phyloP scores from a whole-genome alignment of 2,113 vertebrate genomes.

The Antechinus flavipes region DNA sequence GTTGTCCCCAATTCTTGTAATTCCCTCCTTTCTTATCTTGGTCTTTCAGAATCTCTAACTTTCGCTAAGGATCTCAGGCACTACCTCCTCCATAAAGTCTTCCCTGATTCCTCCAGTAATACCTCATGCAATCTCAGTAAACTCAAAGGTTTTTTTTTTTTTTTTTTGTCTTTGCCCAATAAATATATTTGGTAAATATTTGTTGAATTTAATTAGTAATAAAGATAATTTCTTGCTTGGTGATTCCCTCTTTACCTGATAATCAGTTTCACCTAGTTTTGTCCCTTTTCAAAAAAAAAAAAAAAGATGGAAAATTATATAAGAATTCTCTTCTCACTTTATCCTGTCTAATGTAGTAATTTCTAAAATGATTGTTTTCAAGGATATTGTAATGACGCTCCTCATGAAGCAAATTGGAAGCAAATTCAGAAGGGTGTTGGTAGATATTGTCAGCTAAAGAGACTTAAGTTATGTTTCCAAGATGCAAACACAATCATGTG shows the following conservation, averaged over 20 bases:
- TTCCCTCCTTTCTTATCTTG: not conserved
- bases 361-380: not conserved
- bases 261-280: constrained; percentile 6
- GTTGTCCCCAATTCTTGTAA: not conserved
- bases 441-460: not conserved
- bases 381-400: not conserved
- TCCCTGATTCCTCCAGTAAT: not conserved
- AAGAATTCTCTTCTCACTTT: not conserved
- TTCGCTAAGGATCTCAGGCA: not conserved
- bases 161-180: not conserved
- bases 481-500: not conserved
- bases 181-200: not conserved
- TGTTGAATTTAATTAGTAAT: not conserved
- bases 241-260: constrained; percentile 4
- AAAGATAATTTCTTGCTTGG: not conserved
- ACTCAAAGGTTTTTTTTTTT: not conserved
- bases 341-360: not conserved
- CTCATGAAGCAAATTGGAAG: not conserved
- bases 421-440: not conserved
- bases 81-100: not conserved
- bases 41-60: not conserved
- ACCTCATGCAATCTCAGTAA: not conserved
- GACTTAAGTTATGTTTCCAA: not conserved
- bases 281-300: not conserved
- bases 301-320: not conserved